Percentiles rank a stretch among this genome's conserved stretches.
These are phyloP conservation scores for Labrus mixtus DNA, from an alignment of 2,113 vertebrate species.

Conservation along the genomic window DNA sequence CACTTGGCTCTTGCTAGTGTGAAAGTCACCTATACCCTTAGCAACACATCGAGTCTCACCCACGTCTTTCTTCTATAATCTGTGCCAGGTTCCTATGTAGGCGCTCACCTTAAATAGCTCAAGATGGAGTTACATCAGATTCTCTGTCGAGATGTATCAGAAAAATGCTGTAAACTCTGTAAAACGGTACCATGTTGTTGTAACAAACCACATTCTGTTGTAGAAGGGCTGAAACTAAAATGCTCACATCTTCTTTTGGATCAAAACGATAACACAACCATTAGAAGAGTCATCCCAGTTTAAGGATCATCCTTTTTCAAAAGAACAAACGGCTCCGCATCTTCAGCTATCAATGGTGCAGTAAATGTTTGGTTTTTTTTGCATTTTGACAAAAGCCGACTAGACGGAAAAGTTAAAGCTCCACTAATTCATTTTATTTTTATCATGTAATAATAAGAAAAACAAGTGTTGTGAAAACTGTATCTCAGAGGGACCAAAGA, in stretches of 20 bases:
- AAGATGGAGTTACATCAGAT: constrained; percentile 45
- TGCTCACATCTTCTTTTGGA: neutral
- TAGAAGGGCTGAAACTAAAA: neutral
- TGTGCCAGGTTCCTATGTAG: constrained; percentile 46
- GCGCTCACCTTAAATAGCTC: constrained; percentile 56
- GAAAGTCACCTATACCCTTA: constrained; percentile 1
- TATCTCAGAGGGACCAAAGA: too few relatives aligned
- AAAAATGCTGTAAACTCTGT: neutral
- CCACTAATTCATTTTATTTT: too few relatives aligned
- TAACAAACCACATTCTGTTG: neutral
- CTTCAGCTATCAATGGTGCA: too few relatives aligned
- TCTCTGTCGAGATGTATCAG: constrained; percentile 10
- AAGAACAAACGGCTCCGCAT: too few relatives aligned
- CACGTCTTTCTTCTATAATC: constrained; percentile 41
- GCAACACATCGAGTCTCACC: constrained; percentile 28
- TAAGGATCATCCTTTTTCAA: too few relatives aligned
- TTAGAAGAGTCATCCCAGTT: too few relatives aligned
- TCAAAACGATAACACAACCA: too few relatives aligned
- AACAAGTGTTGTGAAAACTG: too few relatives aligned
- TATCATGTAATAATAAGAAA: too few relatives aligned
- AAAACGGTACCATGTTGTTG: neutral
- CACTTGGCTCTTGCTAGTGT: neutral
- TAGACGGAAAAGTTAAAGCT: too few relatives aligned
- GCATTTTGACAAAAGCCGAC: too few relatives aligned
- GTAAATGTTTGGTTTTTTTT: too few relatives aligned